These are phyloP conservation scores for Rhadina sibilatrix DNA, from an alignment of 2,113 vertebrate species.

Conservation along the genomic window DNA sequence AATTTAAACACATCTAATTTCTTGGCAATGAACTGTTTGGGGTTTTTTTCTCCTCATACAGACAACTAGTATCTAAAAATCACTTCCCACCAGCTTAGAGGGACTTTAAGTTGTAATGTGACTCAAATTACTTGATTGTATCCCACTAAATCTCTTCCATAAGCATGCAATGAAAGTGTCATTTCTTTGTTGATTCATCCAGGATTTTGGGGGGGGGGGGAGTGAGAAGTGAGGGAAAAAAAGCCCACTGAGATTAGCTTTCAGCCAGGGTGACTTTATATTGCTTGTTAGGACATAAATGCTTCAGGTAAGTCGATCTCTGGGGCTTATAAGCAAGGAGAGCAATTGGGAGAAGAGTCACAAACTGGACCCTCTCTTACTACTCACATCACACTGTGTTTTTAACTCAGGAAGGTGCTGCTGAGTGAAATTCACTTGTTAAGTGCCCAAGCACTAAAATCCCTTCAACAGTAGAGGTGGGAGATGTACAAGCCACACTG, in stretches of 20 bases:
- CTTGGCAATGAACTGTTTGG: background rate
- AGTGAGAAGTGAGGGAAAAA: too few relatives aligned
- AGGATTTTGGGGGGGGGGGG: background rate
- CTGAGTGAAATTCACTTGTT: background rate
- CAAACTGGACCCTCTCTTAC: background rate
- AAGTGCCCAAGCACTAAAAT: background rate
- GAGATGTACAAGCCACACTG: background rate
- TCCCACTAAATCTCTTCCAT: background rate
- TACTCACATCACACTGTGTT: background rate
- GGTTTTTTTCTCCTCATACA: background rate
- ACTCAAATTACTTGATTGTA: background rate
- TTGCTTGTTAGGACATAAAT: background rate
- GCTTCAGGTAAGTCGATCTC: background rate
- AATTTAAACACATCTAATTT: slow-evolving; percentile 17
- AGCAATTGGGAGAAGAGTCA: background rate
- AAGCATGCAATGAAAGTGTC: background rate
- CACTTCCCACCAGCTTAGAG: background rate
- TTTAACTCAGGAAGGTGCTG: background rate
- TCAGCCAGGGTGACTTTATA: background rate
- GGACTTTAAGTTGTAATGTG: background rate
- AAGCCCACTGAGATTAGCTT: background rate
- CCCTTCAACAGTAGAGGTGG: background rate
- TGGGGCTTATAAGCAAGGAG: background rate
- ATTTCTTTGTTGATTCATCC: background rate
- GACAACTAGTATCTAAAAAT: slow-evolving; percentile 10